These are phyloP conservation scores for Diarsia dahlii DNA, from an alignment of 2,888 invertebrate genomes.

Conservation along the genomic window DNA sequence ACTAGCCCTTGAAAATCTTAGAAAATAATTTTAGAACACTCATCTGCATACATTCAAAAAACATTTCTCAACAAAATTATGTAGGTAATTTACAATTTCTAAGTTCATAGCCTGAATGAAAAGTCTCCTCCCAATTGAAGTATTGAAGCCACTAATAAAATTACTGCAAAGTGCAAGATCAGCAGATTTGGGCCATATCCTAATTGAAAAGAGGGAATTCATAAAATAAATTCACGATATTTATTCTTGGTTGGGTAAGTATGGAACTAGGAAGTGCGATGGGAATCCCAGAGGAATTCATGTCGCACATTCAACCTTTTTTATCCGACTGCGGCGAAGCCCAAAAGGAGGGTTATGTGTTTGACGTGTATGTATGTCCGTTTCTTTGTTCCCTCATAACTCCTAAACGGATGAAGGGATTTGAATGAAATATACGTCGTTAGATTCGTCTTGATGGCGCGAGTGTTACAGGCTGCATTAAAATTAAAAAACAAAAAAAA, in stretches of 20 bases:
- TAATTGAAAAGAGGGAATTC: neutral
- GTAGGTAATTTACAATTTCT: neutral
- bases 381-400: no score
- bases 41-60: slow-evolving; percentile 9
- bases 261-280: neutral
- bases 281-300: neutral
- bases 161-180: neutral
- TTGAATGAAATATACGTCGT: no score
- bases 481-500: no score
- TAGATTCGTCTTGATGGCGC: no score
- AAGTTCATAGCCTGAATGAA: neutral
- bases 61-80: neutral
- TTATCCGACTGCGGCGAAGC: no score
- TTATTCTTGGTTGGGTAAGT: no score
- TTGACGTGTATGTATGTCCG: no score
- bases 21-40: neutral
- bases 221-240: no score
- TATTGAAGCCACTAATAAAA: slow-evolving; percentile 11
- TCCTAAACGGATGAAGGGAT: no score
- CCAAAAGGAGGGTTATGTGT: no score
- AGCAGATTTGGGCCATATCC: neutral
- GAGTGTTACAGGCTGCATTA: no score
- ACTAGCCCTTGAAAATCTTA: slow-evolving; percentile 24
- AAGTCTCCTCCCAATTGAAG: slow-evolving; percentile 40
- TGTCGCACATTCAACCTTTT: neutral